Evolutionary conservation across 2,113 vertebrate genomes (phyloP).

Genomic region (Andinoacara biseriatus): DNA sequence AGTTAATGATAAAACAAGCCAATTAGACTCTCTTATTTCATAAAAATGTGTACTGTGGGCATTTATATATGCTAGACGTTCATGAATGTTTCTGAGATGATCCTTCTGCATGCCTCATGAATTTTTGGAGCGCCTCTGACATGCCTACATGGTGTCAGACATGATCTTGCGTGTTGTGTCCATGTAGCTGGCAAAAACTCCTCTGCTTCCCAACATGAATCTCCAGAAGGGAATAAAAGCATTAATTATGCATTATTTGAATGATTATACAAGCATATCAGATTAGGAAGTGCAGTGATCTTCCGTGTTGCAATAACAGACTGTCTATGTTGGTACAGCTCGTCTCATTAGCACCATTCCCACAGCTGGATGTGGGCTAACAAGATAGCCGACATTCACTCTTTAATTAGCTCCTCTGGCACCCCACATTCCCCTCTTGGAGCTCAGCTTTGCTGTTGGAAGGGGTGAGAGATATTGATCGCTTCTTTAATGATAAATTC

Average conservation of each 20-base stretch:
- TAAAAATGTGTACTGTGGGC: conserved; percentile 1
- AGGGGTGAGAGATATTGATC: conserved; percentile 73
- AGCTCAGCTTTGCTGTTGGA: conserved; percentile 47
- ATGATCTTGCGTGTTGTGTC: conserved; percentile 53
- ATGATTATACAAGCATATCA: conserved; percentile 71
- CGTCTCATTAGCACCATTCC: conserved; percentile 74
- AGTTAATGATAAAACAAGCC: neutral
- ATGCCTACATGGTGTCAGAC: conserved; percentile 55
- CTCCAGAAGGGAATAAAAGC: conserved; percentile 57
- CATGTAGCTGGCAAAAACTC: conserved; percentile 47
- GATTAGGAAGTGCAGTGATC: conserved; percentile 65
- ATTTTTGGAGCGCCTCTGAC: conserved; percentile 39
- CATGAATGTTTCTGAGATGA: conserved; percentile 25
- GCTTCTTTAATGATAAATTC: conserved; percentile 79
- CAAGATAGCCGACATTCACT: conserved; percentile 64
- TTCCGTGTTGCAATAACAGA: conserved; percentile 67
- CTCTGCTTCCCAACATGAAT: conserved; percentile 38
- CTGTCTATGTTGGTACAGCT: conserved; percentile 60
- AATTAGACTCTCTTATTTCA: neutral
- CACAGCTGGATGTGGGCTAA: conserved; percentile 72
- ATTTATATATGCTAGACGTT: conserved; percentile 1
- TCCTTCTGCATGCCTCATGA: conserved; percentile 26
- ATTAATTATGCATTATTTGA: conserved; percentile 73
- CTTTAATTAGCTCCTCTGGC: conserved; percentile 77
- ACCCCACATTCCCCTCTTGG: conserved; percentile 51